Percentiles rank a stretch among this genome's conserved stretches.
Conservation (phyloP, 2,888 invertebrate species). For the Xanthorhoe designata region DNA sequence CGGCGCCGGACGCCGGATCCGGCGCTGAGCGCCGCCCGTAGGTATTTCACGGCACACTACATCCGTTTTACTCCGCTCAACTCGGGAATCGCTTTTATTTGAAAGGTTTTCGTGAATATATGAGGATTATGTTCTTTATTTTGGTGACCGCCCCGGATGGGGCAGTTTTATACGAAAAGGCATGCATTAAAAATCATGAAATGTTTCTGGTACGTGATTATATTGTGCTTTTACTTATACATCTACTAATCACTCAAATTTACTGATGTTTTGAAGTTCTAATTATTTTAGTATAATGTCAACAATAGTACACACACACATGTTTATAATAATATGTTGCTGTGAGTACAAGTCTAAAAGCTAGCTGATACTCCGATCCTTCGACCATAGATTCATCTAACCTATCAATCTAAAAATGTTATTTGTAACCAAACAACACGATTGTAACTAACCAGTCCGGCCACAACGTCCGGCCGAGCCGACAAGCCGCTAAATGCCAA, state of each 20-base stretch:
- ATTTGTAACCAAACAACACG: background rate
- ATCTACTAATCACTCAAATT: background rate
- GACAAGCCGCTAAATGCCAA: conserved; percentile 22
- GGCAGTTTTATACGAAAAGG: conserved; percentile 9
- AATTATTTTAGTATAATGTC: too few relatives aligned
- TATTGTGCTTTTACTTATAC: background rate
- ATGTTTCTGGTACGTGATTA: background rate
- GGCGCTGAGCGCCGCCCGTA: conserved; percentile 19
- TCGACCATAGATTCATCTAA: background rate
- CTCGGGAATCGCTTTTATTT: conserved; percentile 20
- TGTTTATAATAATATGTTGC: too few relatives aligned
- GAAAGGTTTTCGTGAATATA: conserved; percentile 25
- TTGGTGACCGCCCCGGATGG: conserved; percentile 23
- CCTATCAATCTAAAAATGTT: background rate
- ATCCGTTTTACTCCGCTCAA: conserved; percentile 22
- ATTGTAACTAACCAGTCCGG: conserved; percentile 5
- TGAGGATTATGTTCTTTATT: conserved; percentile 27
- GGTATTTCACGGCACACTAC: conserved; percentile 35
- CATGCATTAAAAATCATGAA: conserved; percentile 1
- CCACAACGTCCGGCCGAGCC: conserved; percentile 13
- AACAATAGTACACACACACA: too few relatives aligned
- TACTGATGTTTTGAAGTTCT: too few relatives aligned
- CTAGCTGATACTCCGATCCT: background rate
- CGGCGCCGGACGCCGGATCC: conserved; percentile 13
- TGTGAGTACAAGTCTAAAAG: too few relatives aligned